Evolutionary conservation across 2,797 vertebrate species (phyloP).

Genomic region (Lutjanus campechanus): DNA sequence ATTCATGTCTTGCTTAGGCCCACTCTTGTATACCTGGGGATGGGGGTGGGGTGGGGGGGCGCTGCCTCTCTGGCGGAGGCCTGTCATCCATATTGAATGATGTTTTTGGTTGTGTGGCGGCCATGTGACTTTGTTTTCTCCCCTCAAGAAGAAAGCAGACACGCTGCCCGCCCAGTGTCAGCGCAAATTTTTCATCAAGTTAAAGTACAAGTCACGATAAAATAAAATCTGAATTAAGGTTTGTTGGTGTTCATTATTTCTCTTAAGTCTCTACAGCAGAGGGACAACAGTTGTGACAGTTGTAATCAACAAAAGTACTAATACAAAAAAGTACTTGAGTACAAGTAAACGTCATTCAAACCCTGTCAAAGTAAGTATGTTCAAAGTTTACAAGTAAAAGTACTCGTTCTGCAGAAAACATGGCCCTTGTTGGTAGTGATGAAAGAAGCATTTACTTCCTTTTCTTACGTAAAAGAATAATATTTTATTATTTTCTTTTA

Average conservation of each 20-base stretch:
- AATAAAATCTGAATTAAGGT: neutral
- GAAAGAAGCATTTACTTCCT: too few relatives aligned
- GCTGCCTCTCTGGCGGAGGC: constrained; percentile 15
- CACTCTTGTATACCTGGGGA: too few relatives aligned
- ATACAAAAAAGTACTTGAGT: too few relatives aligned
- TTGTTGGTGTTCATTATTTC: neutral
- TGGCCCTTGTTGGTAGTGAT: too few relatives aligned
- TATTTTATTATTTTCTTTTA: too few relatives aligned
- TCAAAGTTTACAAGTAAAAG: too few relatives aligned
- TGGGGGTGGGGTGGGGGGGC: neutral
- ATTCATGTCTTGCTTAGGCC: too few relatives aligned
- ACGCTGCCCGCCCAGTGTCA: neutral
- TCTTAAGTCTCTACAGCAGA: neutral
- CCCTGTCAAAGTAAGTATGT: too few relatives aligned
- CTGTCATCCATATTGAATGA: constrained; percentile 57
- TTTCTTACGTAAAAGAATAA: too few relatives aligned
- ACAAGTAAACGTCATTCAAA: too few relatives aligned
- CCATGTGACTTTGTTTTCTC: constrained; percentile 44
- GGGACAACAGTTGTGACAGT: neutral
- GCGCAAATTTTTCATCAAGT: constrained; percentile 3
- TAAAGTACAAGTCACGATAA: neutral
- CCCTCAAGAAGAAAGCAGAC: constrained; percentile 5
- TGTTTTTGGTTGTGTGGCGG: constrained; percentile 30
- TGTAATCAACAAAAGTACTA: neutral
- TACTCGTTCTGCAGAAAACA: too few relatives aligned